Evolutionary conservation across 2,113 vertebrate species (phyloP), one percentile per base, ranked within the genome.

Genomic region (Tachuris rubrigastra): DNA sequence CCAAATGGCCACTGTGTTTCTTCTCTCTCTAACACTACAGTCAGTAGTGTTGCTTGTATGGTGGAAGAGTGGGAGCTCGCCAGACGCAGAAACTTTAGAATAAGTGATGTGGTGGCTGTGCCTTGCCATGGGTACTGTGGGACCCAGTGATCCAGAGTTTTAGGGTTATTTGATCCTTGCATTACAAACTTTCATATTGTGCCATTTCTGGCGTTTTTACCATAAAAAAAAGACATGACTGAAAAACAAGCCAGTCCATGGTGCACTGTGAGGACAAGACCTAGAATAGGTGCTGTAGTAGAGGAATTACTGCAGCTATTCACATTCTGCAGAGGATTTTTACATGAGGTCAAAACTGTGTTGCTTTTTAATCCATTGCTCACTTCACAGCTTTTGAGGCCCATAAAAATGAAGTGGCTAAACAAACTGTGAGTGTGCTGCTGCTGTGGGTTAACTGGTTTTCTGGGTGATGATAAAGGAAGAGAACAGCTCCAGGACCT

Each of bases 101-200:
- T 65, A 41, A n/a, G 22, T 14, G 8, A 16, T 20, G 7, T 19
- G 20, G 28, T 49, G 31, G 24, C 65, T 47, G 30, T 85, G 58
- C 46, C 33, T 2, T 31, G 12, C 24, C 27, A 28, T 33, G 24
- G 8, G 16, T 60, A 3, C 24, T 44, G 44, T 39, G 59, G 33
- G 20, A 71, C 24, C 5, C 13, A 19, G 17, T 31, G 31, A 7
- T 46, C 20, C 35, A 12, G 20, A 72, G 8, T 41, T 11, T 37
- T 69, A 27, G 44, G 23, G 25, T 20, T 52, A 28, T 46, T 60
- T 60, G 41, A 30, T 53, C 37, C 27, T 63, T 31, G 31, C n/a
- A 17, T 44, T 33, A 28, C 0, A 2, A 33, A 75, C 1, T 1
- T 39, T 47, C 18, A 3, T 25, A 8, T 47, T 37, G 35, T 18